Evolutionary conservation across 1,140 invertebrate genomes (phyloP), one percentile per base, ranked within the genome.

Genomic region (Drosophila truncata): DNA sequence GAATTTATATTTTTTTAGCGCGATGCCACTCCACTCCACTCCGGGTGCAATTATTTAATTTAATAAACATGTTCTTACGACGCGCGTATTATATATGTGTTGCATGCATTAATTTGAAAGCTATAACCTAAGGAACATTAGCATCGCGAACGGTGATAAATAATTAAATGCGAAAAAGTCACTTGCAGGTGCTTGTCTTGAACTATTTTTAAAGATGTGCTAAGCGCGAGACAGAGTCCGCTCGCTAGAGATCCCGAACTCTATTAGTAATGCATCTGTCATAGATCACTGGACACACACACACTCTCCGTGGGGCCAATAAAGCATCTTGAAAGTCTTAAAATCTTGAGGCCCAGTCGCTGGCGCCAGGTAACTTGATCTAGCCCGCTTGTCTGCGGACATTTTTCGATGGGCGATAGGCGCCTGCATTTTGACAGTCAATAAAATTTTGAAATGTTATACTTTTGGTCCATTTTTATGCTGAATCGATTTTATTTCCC

Each of bases 391-490:
- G 54, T 66, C 64, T 87, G 50, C 55, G 29, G 16, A 29, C 60
- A 52, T 31, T 42, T 41, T 41, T n/a, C n/a, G 18, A 18, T n/a
- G 62, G 47, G 18, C 50, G 52, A 54, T 54, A 37, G 52, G 41
- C 75, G 66, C 49, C 77, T 66, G 35, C 83, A 83, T 91, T 91
- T 91, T 91, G 88, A 91, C 88, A 91, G 83, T 87, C 80, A 87
- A 88, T 91, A 91, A 91, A 91, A 87, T 75, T 91, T 91, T 91
- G 87, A 91, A 91, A 91, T 91, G 88, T 84, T 91, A 91, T 91
- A 91, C 83, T 88, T 87, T 82, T 62, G 63, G 66, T 35, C 37
- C 66, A 79, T 79, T 82, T 72, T 62, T 59, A 52, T 78, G 69
- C 84, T 49, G 76, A 78, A 77, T 86, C 80, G 84, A 78, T 88